These are phyloP conservation scores for Semnornis frantzii DNA, from an alignment of 2,113 vertebrate species.

Conservation along the genomic window DNA sequence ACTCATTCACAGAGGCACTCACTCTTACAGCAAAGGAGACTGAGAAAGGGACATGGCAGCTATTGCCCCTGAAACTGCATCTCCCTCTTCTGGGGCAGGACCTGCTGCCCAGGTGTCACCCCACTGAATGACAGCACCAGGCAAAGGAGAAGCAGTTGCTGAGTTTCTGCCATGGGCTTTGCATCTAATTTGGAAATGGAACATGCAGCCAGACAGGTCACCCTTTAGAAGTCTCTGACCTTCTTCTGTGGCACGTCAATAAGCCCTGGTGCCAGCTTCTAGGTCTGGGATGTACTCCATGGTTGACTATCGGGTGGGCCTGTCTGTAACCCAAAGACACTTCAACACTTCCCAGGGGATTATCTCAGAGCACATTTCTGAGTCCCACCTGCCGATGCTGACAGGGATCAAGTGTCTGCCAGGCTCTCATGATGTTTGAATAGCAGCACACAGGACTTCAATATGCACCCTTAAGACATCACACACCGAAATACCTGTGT, in stretches of 20 bases:
- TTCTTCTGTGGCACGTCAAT: accelerated
- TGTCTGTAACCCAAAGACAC: background rate
- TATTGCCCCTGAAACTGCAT: background rate
- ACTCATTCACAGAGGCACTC: background rate
- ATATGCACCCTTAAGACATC: background rate
- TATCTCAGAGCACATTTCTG: background rate
- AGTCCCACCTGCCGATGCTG: accelerated
- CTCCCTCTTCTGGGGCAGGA: background rate
- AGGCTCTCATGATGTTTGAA: background rate
- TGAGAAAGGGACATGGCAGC: background rate
- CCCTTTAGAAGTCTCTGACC: background rate
- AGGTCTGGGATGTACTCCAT: accelerated
- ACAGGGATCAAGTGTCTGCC: background rate
- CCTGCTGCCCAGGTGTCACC: background rate
- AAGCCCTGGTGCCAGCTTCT: background rate
- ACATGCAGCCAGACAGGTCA: background rate
- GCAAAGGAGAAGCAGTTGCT: background rate
- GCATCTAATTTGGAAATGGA: background rate
- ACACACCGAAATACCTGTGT: background rate
- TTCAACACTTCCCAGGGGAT: background rate
- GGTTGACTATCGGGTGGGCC: accelerated
- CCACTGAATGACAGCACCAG: background rate
- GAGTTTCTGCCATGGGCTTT: accelerated
- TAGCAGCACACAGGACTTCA: background rate
- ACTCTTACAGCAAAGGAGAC: accelerated